Percentiles rank a stretch among this genome's conserved stretches.
Conservation (phyloP, 1,140 invertebrate genomes). For the Lucilia sericata region DNA sequence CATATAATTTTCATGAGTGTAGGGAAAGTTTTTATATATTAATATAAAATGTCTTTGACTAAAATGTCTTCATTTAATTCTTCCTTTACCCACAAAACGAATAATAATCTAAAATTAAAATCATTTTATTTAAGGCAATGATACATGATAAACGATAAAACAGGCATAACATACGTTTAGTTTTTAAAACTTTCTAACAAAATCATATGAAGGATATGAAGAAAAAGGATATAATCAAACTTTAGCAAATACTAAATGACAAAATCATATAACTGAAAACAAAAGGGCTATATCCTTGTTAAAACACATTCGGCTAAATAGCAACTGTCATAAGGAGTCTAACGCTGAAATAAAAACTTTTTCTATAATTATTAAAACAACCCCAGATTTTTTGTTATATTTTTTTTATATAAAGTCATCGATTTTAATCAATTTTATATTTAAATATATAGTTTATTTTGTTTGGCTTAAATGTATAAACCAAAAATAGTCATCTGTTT, state of each 20-base stretch:
- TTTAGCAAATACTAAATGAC: neutral
- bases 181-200: neutral
- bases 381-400: neutral
- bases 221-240: neutral
- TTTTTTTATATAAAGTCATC: neutral
- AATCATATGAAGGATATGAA: neutral
- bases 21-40: no score
- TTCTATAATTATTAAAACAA: neutral
- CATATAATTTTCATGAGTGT: neutral
- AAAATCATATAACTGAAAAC: neutral
- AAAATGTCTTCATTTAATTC: constrained; percentile 5
- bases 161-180: neutral
- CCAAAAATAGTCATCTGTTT: neutral
- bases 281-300: neutral
- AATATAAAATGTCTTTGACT: neutral
- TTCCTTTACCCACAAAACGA: neutral
- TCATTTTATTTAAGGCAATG: neutral
- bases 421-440: constrained; percentile 29
- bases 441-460: neutral
- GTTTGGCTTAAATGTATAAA: neutral
- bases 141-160: neutral
- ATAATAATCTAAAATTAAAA: constrained; percentile 40
- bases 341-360: neutral
- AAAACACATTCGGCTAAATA: neutral
- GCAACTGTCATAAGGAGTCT: neutral